Conservation (phyloP, 2,113 vertebrate genomes). For the Misgurnus anguillicaudatus region DNA sequence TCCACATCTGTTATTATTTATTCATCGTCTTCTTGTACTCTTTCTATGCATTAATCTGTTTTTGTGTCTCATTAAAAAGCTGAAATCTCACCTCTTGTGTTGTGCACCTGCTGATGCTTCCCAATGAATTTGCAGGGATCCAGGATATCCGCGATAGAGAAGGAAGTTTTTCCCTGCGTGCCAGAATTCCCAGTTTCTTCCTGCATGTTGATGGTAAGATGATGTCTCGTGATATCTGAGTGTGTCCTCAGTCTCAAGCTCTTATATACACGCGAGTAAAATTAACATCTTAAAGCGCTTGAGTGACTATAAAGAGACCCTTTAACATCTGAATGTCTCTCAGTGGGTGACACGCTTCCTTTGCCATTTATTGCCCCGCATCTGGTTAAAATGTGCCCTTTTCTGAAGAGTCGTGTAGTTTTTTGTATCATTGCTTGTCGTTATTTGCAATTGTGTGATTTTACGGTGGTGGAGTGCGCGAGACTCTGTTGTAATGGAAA, state of each 20-base stretch:
- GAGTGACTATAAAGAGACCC: slow-evolving; percentile 51
- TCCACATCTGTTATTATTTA: no score
- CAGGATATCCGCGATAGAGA: slow-evolving; percentile 74
- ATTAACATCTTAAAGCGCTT: slow-evolving; percentile 65
- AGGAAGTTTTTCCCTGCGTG: slow-evolving; percentile 56
- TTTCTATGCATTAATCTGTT: no score
- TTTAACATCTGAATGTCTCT: slow-evolving; percentile 66
- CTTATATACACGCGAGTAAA: slow-evolving; percentile 46
- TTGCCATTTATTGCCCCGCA: slow-evolving; percentile 71
- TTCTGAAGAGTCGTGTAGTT: slow-evolving; percentile 69
- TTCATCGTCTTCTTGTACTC: no score
- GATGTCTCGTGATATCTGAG: neutral
- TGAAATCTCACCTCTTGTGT: slow-evolving; percentile 55
- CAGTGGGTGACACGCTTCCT: slow-evolving; percentile 52
- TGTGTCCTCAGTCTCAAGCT: slow-evolving; percentile 27
- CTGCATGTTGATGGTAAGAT: neutral
- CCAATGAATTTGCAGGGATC: slow-evolving; percentile 70
- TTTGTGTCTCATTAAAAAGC: no score
- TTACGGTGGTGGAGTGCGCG: slow-evolving; percentile 66
- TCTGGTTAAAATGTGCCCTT: slow-evolving; percentile 76
- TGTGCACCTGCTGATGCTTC: neutral
- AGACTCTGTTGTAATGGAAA: slow-evolving; percentile 71
- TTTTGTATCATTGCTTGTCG: slow-evolving; percentile 69
- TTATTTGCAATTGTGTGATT: slow-evolving; percentile 70
- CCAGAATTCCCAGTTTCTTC: slow-evolving; percentile 21